Percentiles rank a stretch among this genome's conserved stretches.
These are phyloP conservation scores for Gymnocypris eckloni DNA, from an alignment of 2,797 vertebrate genomes.

Conservation along the genomic window DNA sequence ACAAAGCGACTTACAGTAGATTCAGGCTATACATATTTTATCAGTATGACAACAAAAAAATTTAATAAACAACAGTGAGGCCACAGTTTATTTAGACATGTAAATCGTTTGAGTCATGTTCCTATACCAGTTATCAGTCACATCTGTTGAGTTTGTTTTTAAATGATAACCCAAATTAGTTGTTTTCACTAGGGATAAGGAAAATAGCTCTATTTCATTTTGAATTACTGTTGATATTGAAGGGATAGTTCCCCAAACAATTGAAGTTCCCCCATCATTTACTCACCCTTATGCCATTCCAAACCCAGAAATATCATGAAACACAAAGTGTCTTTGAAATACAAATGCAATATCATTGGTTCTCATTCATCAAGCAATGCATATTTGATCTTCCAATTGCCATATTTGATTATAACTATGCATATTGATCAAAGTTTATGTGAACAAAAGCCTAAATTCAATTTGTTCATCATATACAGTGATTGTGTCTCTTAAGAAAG, in stretches of 20 bases:
- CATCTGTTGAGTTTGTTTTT: not conserved
- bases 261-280: not conserved
- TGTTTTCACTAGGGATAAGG: not conserved
- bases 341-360: too few species aligned
- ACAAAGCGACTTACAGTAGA: too few species aligned
- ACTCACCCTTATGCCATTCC: not conserved
- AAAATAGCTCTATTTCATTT: not conserved
- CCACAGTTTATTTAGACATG: not conserved
- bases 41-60: not conserved
- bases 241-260: not conserved
- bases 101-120: not conserved
- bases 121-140: not conserved
- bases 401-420: not conserved
- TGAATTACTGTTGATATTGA: not conserved
- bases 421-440: not conserved
- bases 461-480: not conserved
- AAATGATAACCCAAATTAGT: not conserved
- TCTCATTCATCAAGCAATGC: too few species aligned
- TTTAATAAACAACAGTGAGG: not conserved
- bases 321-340: too few species aligned
- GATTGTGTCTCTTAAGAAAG: too few species aligned
- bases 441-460: not conserved
- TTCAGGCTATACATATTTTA: too few species aligned
- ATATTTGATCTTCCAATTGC: not conserved
- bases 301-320: too few species aligned